Evolutionary conservation across 2,113 vertebrate genomes (phyloP).

Genomic region (Pleuronectes platessa): DNA sequence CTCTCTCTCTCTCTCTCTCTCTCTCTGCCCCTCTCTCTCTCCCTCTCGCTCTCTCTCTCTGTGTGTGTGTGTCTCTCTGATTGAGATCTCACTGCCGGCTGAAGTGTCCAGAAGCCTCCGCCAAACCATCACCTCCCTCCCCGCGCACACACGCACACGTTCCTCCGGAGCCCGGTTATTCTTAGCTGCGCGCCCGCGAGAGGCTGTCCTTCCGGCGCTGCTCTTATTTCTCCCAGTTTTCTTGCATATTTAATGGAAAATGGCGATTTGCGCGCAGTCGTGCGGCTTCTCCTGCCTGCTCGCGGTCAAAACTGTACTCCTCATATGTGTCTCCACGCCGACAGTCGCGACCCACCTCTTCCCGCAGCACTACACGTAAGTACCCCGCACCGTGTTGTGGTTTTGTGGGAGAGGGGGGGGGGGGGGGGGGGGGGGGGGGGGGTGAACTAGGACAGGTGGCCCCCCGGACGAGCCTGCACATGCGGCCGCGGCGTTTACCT

Average conservation of each 20-base stretch:
- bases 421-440: slow-evolving; percentile 15
- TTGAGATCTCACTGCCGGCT: slow-evolving; percentile 70
- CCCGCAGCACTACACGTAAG: slow-evolving; percentile 96
- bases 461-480: slow-evolving; percentile 55
- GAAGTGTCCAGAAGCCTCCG: slow-evolving; percentile 72
- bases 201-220: slow-evolving; percentile 68
- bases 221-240: slow-evolving; percentile 79
- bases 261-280: slow-evolving; percentile 91
- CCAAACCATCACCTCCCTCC: slow-evolving; percentile 60
- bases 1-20: no score
- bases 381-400: slow-evolving; percentile 58
- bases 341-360: slow-evolving; percentile 88
- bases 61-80: slow-evolving; percentile 33
- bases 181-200: slow-evolving; percentile 63
- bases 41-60: no score
- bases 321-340: slow-evolving; percentile 85
- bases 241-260: slow-evolving; percentile 92
- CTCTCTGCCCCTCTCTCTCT: no score
- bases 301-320: slow-evolving; percentile 84
- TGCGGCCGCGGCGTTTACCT: slow-evolving; percentile 58
- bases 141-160: slow-evolving; percentile 52
- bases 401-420: slow-evolving; percentile 17
- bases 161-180: slow-evolving; percentile 70
- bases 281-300: slow-evolving; percentile 85
- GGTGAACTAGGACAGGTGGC: slow-evolving; percentile 78